Base-by-base conservation (phyloP, 2,113 vertebrate species). In the Microcebus jonahi region DNA sequence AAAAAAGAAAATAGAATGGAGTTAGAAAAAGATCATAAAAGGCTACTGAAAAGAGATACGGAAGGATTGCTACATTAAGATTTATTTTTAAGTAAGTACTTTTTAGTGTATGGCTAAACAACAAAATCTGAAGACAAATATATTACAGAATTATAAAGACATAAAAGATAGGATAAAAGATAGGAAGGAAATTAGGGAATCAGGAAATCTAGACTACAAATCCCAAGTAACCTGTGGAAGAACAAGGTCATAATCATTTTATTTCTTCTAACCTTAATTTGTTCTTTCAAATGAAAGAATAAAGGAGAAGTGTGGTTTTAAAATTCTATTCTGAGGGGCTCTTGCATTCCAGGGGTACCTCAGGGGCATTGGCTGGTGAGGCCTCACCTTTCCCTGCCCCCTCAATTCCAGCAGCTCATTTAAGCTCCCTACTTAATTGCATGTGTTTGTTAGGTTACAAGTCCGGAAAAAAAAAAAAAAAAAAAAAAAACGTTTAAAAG, bases 41-140 rank as follows among this genome's bases (percentile, higher is more conserved):
- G 34, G 13, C 31, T n/a, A 25, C 71, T 91, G 36, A 77, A 90
- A 53, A 59, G 81, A 80, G 63, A 9, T 88, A 71, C 91, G 12
- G 23, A 82, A 93, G 9, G 23, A 77, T 11, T 79, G 65, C 34
- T 65, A 76, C 13, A 42, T 79, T 71, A 81, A 88, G 36, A 59
- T 57, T 77, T 81, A 65, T 86, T 73, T 94, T 45, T 55, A 84
- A 84, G 25, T 55, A 84, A 84, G 25, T 20, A 50, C 9, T 63
- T 86, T 82, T 88, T 77, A 89, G 3, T 61, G 23, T 50, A 34
- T 67, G 2, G 23, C 17, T 90, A 31, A 65, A 87, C 55, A 94
- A 23, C 77, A 94, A 83, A 92, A n/a, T 77, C 59, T 63, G 7
- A 88, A 93, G 76, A 73, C 21, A 85, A 95, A 87, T 84, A 39